These are phyloP conservation scores for Dryocosmus kuriphilus DNA, from an alignment of 2,888 invertebrate species.

Conservation along the genomic window DNA sequence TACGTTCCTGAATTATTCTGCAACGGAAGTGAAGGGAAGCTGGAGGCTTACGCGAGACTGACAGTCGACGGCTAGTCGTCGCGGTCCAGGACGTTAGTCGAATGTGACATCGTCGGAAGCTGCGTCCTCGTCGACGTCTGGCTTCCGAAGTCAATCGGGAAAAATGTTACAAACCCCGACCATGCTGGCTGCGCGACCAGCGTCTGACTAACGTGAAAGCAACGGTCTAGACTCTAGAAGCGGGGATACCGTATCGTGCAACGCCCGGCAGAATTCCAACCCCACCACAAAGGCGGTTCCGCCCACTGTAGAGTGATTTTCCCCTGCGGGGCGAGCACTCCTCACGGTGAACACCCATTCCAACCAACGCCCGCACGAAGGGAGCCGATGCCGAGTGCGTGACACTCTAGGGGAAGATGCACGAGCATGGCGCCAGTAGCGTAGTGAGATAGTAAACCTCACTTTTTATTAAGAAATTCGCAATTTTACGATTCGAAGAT, in stretches of 20 bases:
- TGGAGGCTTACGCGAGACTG: slow-evolving; percentile 2
- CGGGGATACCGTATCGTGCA: slow-evolving; percentile 64
- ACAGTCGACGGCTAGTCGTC: neutral
- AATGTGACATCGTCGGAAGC: slow-evolving; percentile 41
- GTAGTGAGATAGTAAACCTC: too few relatives aligned
- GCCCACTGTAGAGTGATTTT: neutral
- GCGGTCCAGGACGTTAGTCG: slow-evolving; percentile 35
- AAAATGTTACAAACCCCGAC: slow-evolving; percentile 61
- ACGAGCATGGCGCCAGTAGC: slow-evolving; percentile 32
- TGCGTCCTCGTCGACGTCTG: slow-evolving; percentile 45
- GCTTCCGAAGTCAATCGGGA: slow-evolving; percentile 45
- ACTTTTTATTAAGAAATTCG: too few relatives aligned
- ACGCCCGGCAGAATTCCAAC: slow-evolving; percentile 59
- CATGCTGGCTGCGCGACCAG: slow-evolving; percentile 75
- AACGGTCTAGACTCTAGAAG: slow-evolving; percentile 63
- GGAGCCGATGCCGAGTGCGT: neutral
- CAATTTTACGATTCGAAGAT: too few relatives aligned
- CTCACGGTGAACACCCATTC: neutral
- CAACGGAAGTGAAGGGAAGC: neutral
- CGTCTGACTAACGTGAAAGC: slow-evolving; percentile 68
- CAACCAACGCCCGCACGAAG: slow-evolving; percentile 7
- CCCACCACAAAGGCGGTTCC: slow-evolving; percentile 40
- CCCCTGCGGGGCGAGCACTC: neutral
- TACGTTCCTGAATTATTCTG: neutral
- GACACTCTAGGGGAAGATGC: neutral